Conservation (phyloP, 1,140 invertebrate species). For the Pseudomyrmex concolor region DNA sequence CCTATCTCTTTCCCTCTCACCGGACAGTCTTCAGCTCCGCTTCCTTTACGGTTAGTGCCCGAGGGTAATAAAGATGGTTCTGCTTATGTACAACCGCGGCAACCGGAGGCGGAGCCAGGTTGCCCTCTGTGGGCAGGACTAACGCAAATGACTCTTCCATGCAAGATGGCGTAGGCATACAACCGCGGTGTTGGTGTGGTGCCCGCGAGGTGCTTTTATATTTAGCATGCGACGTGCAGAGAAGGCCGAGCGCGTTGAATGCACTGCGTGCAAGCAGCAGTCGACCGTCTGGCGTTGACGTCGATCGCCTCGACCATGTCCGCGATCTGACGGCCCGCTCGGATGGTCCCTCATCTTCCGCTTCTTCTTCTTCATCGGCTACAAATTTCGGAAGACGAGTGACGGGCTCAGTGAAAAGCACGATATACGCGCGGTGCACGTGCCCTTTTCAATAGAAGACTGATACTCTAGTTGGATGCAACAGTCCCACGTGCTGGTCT, state of each 20-base stretch:
- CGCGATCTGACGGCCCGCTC: slow-evolving; percentile 34
- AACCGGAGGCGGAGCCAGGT: slow-evolving; percentile 85
- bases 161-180: slow-evolving; percentile 85
- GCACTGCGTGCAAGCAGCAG: slow-evolving; percentile 60
- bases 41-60: slow-evolving; percentile 83
- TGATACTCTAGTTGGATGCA: no score
- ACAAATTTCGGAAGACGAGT: slow-evolving; percentile 32
- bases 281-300: slow-evolving; percentile 43
- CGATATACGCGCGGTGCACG: slow-evolving; percentile 9
- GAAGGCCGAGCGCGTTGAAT: slow-evolving; percentile 58
- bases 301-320: slow-evolving; percentile 27
- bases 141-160: slow-evolving; percentile 85
- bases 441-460: slow-evolving; percentile 13
- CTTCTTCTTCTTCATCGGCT: background rate
- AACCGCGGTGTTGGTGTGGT: slow-evolving; percentile 65
- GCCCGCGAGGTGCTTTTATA: slow-evolving; percentile 81
- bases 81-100: slow-evolving; percentile 82
- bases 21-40: slow-evolving; percentile 59
- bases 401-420: slow-evolving; percentile 26
- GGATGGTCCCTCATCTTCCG: slow-evolving; percentile 27
- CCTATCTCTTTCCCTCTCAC: slow-evolving; percentile 58
- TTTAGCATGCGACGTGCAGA: slow-evolving; percentile 79
- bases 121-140: slow-evolving; percentile 86
- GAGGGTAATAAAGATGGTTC: slow-evolving; percentile 86
- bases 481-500: no score